phyloP scores from a whole-genome alignment of 2,797 vertebrate species.

The Melanotaenia boesemani region DNA sequence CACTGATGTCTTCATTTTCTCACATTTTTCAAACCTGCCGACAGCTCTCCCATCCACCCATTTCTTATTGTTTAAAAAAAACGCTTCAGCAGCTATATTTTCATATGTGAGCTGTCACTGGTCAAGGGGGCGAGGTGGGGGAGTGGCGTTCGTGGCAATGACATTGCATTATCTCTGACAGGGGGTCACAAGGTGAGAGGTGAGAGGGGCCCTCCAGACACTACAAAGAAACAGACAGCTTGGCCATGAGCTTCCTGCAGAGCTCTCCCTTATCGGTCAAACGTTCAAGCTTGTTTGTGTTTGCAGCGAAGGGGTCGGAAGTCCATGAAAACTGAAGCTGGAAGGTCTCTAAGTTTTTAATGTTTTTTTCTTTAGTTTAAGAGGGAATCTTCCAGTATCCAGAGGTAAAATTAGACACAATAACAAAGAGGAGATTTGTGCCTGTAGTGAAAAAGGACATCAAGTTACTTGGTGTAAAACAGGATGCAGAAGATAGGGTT shows the following conservation, averaged over 20 bases:
- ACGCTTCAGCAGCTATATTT: background rate
- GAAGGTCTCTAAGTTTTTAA: slow-evolving; percentile 52
- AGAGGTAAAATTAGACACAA: slow-evolving; percentile 3
- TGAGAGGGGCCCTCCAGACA: slow-evolving; percentile 50
- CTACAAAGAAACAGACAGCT: slow-evolving; percentile 69
- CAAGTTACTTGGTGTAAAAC: no score
- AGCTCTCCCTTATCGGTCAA: slow-evolving; percentile 75
- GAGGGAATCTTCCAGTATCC: slow-evolving; percentile 20
- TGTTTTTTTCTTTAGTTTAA: background rate
- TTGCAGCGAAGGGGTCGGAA: slow-evolving; percentile 75
- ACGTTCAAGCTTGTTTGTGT: slow-evolving; percentile 82
- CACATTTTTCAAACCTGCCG: slow-evolving; percentile 36
- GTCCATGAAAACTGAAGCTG: slow-evolving; percentile 63
- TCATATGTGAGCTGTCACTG: slow-evolving; percentile 35
- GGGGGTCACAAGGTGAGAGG: slow-evolving; percentile 57
- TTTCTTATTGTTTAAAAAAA: background rate
- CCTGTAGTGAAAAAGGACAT: no score
- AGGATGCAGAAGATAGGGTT: no score
- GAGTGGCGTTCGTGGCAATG: slow-evolving; percentile 46
- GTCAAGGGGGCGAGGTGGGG: slow-evolving; percentile 32
- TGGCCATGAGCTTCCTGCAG: slow-evolving; percentile 61
- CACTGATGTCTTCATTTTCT: slow-evolving; percentile 36
- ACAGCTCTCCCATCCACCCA: slow-evolving; percentile 10
- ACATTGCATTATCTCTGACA: slow-evolving; percentile 63
- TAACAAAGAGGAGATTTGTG: background rate